A percentile compares a stretch with the other conserved stretches of the same genome.
Conservation (phyloP, 2,113 vertebrate genomes). For the Microtus montanus region DNA sequence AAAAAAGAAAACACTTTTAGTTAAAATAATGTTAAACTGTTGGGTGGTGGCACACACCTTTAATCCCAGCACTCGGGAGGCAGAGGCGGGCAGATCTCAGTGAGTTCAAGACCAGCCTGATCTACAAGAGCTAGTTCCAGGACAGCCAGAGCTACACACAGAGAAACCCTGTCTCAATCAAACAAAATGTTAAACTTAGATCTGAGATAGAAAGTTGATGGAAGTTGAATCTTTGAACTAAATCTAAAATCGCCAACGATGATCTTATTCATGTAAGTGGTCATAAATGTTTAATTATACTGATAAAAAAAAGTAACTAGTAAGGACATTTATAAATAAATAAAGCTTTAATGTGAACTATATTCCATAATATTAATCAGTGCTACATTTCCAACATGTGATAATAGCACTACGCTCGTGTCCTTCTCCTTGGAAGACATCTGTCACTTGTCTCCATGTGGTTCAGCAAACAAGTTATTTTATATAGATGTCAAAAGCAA, state of each 20-base stretch:
- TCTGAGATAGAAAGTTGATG: slow-evolving; percentile 31
- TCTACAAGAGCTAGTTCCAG: too few species aligned
- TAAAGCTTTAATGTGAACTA: not conserved
- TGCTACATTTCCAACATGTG: not conserved
- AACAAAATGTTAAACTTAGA: not conserved
- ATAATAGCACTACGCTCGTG: not conserved
- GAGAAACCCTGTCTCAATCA: too few species aligned
- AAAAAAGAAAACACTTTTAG: too few species aligned
- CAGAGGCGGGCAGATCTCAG: too few species aligned
- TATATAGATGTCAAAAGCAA: not conserved
- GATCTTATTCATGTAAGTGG: slow-evolving; percentile 10
- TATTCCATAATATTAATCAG: not conserved
- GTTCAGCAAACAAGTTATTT: not conserved
- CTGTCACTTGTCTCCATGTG: not conserved
- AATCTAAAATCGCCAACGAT: slow-evolving; percentile 17
- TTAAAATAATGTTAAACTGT: too few species aligned
- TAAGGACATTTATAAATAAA: not conserved
- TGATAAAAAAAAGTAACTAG: not conserved
- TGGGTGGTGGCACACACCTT: too few species aligned
- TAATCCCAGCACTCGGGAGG: too few species aligned
- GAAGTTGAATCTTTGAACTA: slow-evolving; percentile 1
- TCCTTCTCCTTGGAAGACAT: not conserved
- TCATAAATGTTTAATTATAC: slow-evolving; percentile 1
- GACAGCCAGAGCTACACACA: too few species aligned
- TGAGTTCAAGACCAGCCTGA: too few species aligned